Conservation (phyloP, 1,140 invertebrate genomes). For the Anadara kagoshimensis region DNA sequence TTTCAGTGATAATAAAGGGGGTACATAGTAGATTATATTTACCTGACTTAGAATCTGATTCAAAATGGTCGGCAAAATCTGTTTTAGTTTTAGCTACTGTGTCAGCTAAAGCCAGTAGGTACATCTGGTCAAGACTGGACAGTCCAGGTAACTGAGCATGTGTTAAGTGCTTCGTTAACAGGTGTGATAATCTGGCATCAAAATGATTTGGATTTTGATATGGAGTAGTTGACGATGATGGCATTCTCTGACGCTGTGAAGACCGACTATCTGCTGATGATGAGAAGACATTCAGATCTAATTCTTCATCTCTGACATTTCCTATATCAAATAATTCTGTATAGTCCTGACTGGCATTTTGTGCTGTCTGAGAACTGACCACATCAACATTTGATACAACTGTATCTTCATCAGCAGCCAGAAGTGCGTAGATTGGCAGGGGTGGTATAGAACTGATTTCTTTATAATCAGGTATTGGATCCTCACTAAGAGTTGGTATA, state of each 20-base stretch:
- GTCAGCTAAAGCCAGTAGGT: conserved; percentile 96
- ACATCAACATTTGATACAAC: conserved; percentile 60
- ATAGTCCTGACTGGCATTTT: conserved; percentile 81
- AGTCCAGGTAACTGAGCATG: conserved; percentile 97
- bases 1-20: not conserved
- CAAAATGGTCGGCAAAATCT: conserved; percentile 67
- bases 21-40: not conserved
- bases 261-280: conserved; percentile 53
- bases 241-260: conserved; percentile 28
- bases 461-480: conserved; percentile 92
- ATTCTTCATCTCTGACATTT: conserved; percentile 66
- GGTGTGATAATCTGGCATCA: conserved; percentile 69
- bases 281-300: conserved; percentile 73
- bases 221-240: conserved; percentile 19
- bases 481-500: conserved; percentile 80
- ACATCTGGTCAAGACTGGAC: conserved; percentile 99
- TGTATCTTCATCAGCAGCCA: conserved; percentile 91
- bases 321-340: conserved; percentile 85
- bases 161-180: conserved; percentile 90
- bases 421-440: conserved; percentile 94
- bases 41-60: conserved; percentile 39
- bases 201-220: conserved; percentile 65
- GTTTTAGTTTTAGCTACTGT: conserved; percentile 85
- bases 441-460: conserved; percentile 98
- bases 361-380: conserved; percentile 15